phyloP scores from a whole-genome alignment of 2,888 invertebrate species.

The Eupeodes luniger region DNA sequence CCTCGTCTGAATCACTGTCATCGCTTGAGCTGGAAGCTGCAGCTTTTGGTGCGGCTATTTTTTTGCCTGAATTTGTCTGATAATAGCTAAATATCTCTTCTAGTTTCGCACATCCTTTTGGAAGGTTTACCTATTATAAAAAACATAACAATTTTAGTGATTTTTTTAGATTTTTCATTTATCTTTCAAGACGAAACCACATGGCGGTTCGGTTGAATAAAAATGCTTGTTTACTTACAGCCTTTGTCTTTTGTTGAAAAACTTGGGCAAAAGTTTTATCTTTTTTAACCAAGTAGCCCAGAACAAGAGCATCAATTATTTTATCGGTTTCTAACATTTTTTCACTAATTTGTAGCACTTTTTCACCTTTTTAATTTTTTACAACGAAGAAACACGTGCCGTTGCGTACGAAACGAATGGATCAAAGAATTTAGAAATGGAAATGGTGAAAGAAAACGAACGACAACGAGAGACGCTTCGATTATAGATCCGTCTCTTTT shows the following conservation, averaged over 20 bases:
- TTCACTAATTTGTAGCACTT: not conserved
- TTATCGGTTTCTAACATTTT: slow-evolving; percentile 85
- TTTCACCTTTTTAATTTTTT: slow-evolving; percentile 19
- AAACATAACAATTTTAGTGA: not conserved
- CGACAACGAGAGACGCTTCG: not conserved
- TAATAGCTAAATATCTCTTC: slow-evolving; percentile 86
- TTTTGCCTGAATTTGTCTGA: slow-evolving; percentile 85
- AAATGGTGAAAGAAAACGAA: slow-evolving; percentile 20
- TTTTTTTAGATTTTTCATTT: not conserved
- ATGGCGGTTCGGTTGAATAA: slow-evolving; percentile 19
- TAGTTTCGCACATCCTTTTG: slow-evolving; percentile 88
- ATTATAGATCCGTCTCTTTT: not conserved
- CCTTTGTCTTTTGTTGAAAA: slow-evolving; percentile 89
- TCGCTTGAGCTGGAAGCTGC: slow-evolving; percentile 81
- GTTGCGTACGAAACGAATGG: slow-evolving; percentile 12
- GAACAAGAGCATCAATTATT: slow-evolving; percentile 86
- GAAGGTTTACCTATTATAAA: slow-evolving; percentile 85
- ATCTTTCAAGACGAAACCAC: slow-evolving; percentile 76
- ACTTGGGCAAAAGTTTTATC: slow-evolving; percentile 88
- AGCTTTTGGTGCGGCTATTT: slow-evolving; percentile 81
- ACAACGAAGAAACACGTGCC: slow-evolving; percentile 66
- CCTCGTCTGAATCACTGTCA: slow-evolving; percentile 81
- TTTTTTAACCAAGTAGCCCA: slow-evolving; percentile 87
- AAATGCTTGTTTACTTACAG: slow-evolving; percentile 86
- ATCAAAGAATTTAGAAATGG: slow-evolving; percentile 45